Evolutionary conservation across 2,888 invertebrate genomes (phyloP), one percentile per base, ranked within the genome.

Genomic region (Quadriops clusia): DNA sequence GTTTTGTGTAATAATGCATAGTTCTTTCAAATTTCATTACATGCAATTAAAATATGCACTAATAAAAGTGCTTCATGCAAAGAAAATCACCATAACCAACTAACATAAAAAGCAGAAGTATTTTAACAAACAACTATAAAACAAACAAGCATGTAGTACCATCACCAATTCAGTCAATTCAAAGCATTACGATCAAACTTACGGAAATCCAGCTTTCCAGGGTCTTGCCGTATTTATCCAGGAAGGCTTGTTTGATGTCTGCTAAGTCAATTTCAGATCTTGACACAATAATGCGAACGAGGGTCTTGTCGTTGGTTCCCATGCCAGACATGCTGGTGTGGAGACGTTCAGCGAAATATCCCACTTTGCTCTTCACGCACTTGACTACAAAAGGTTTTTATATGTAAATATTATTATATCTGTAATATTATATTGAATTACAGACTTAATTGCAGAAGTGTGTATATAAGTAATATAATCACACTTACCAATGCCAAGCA

Each of bases 251-350:
- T 58, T 90, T 91, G 54, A 94, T 87, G 58, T 89, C 87, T 32
- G 85, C 87, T 51, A 93, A 71, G 61, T 93, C 93, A 47, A 89
- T 86, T 68, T 90, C 85, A 33, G 84, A 82, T 58, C 90, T 77
- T 45, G 89, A 85, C 32, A 91, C 90, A 42, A 91, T 64, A 49
- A 94, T 86, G 56, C 93, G 80, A 54, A 93, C 90, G 46, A 94
- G 68, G 36, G 89, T 86, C 58, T 83, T 82, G 60, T 94, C 91
- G 54, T 84, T 87, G 40, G 93, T 93, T 23, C 80, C 87, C 49
- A 87, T 50, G 24, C 94, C 93, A 59, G 83, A 80, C 90, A 94
- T 90, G 42, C 85, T 77, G 40, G 84, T 77, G 60, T 91, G 78
- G 22, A 94, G 69, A 45, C 89, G 77, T 59, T 89, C 86, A 20